phyloP scores from a whole-genome alignment of 2,797 vertebrate genomes.

The Huso huso region DNA sequence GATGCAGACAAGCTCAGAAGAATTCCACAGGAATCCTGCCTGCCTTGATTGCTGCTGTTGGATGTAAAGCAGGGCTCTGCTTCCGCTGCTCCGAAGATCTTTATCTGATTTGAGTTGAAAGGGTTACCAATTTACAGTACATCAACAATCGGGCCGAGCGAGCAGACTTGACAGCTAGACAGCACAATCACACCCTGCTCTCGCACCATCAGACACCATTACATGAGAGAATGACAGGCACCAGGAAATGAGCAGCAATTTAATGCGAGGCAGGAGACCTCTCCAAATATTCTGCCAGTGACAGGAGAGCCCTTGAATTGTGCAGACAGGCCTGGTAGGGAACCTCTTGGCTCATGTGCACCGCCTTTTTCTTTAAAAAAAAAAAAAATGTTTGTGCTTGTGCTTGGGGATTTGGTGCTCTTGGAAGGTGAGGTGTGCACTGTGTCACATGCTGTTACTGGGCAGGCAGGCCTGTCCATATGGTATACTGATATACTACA shows the following conservation, averaged over 20 bases:
- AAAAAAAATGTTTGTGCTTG: too few relatives aligned
- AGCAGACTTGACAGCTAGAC: slow-evolving; percentile 25
- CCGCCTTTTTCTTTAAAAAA: too few relatives aligned
- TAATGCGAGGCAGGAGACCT: slow-evolving; percentile 30
- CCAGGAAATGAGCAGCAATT: slow-evolving; percentile 27
- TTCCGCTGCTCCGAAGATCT: not conserved
- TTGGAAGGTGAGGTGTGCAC: too few relatives aligned
- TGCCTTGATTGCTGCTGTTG: too few relatives aligned
- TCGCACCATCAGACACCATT: slow-evolving; percentile 33
- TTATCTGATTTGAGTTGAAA: slow-evolving; percentile 13
- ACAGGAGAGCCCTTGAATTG: slow-evolving; percentile 26
- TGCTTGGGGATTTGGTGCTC: too few relatives aligned
- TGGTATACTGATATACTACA: too few relatives aligned
- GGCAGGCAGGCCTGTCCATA: too few relatives aligned
- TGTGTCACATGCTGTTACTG: too few relatives aligned
- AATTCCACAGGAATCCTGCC: too few relatives aligned
- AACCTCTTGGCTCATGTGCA: slow-evolving; percentile 8
- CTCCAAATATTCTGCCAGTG: slow-evolving; percentile 2
- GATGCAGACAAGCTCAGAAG: too few relatives aligned
- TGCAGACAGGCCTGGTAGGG: slow-evolving; percentile 18
- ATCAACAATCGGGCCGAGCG: slow-evolving; percentile 28
- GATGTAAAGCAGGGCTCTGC: too few relatives aligned
- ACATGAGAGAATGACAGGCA: slow-evolving; percentile 31
- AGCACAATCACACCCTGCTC: slow-evolving; percentile 26
- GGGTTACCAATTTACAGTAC: slow-evolving; percentile 11